phyloP scores from a whole-genome alignment of 2,888 invertebrate species.

The Amiota minor region DNA sequence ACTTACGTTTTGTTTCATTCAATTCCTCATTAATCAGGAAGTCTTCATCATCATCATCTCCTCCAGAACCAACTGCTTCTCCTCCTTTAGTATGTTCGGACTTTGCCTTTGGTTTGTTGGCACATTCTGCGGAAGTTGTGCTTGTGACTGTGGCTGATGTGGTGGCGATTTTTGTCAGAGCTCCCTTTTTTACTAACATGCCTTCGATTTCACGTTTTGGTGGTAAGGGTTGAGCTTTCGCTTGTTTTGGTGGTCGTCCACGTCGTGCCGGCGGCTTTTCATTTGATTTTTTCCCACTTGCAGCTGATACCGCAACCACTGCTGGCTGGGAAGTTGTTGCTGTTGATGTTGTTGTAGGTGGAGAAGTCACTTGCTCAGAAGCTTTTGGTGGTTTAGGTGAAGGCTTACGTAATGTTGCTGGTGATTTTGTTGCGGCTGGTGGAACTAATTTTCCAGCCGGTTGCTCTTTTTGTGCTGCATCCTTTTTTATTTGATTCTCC shows the following conservation, averaged over 20 bases:
- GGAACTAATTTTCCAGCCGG: constrained; percentile 31
- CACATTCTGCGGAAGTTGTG: constrained; percentile 30
- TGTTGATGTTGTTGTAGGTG: constrained; percentile 34
- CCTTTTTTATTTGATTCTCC: constrained; percentile 76
- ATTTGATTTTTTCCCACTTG: constrained; percentile 33
- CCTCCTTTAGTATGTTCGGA: constrained; percentile 59
- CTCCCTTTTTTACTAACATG: constrained; percentile 70
- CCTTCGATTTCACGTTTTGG: constrained; percentile 68
- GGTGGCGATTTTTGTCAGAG: constrained; percentile 56
- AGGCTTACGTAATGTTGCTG: constrained; percentile 26
- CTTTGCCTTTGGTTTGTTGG: constrained; percentile 52
- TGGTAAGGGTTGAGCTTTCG: constrained; percentile 42
- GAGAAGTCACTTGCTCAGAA: constrained; percentile 28
- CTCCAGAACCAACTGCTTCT: constrained; percentile 48
- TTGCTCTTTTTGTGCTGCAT: constrained; percentile 53
- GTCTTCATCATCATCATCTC: constrained; percentile 68
- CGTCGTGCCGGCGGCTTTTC: constrained; percentile 49
- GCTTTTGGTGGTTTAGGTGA: constrained; percentile 23
- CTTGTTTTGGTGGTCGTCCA: constrained; percentile 62
- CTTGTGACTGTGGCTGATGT: constrained; percentile 30
- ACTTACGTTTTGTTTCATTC: constrained; percentile 69
- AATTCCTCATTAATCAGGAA: constrained; percentile 69
- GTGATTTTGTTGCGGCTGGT: constrained; percentile 41
- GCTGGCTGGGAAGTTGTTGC: constrained; percentile 37
- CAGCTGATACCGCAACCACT: constrained; percentile 40